A percentile compares a stretch with the other conserved stretches of the same genome.
Evolutionary conservation across 2,797 vertebrate genomes (phyloP).

Genomic region (Spheniscus humboldti): DNA sequence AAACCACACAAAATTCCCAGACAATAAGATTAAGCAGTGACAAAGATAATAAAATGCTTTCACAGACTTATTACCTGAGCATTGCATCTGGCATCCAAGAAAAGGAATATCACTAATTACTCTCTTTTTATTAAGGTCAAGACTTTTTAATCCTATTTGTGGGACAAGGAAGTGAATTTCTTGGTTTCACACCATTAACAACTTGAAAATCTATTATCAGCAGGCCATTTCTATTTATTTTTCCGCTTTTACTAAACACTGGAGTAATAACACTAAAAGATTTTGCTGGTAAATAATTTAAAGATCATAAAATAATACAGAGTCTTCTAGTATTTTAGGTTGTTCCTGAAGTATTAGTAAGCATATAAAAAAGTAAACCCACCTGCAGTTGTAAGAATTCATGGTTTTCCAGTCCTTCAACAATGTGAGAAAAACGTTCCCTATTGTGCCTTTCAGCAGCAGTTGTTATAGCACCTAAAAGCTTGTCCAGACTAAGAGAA

Average conservation of each 20-base stretch:
- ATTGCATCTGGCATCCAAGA: neutral
- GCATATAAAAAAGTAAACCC: neutral
- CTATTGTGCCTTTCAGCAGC: conserved; percentile 91
- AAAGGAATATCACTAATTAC: neutral
- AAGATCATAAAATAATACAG: neutral
- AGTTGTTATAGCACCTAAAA: conserved; percentile 93
- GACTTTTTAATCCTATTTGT: neutral
- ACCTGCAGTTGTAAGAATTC: conserved; percentile 96
- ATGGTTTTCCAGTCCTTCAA: conserved; percentile 95
- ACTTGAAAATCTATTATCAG: neutral
- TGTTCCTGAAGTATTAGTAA: neutral
- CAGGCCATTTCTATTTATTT: neutral
- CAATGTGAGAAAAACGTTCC: conserved; percentile 91
- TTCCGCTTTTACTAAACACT: neutral
- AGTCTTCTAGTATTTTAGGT: neutral
- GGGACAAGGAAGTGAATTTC: neutral
- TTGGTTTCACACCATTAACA: neutral
- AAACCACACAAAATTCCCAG: neutral
- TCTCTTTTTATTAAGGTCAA: neutral
- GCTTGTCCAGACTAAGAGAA: conserved; percentile 86
- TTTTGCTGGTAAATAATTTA: neutral
- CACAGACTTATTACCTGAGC: neutral
- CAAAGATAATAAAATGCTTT: neutral
- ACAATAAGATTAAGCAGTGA: neutral
- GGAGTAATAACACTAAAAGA: neutral